Conservation (phyloP, 2,797 vertebrate species). For the Neosilurus hyrtlii region DNA sequence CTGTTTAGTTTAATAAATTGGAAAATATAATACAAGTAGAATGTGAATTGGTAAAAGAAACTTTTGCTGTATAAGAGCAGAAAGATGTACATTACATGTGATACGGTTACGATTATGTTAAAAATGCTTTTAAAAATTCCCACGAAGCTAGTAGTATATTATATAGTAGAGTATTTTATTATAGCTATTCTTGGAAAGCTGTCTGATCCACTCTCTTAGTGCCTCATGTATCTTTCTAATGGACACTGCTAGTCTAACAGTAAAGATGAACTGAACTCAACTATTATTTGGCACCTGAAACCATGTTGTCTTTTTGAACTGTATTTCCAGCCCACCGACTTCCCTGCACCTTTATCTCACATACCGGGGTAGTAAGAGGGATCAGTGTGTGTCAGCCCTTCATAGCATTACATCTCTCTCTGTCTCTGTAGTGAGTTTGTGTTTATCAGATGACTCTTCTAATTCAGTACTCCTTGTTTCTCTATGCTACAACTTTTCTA, state of each 20-base stretch:
- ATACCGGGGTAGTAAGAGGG: not conserved
- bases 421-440: not conserved
- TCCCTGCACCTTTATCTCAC: not conserved
- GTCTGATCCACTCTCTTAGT: too few species aligned
- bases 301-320: not conserved
- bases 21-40: not conserved
- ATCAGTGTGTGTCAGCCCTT: not conserved
- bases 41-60: not conserved
- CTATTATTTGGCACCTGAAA: not conserved
- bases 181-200: too few species aligned
- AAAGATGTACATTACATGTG: not conserved
- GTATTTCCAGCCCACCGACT: not conserved
- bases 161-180: too few species aligned
- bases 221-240: too few species aligned
- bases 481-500: conserved; percentile 6
- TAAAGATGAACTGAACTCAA: too few species aligned
- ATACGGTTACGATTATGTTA: not conserved
- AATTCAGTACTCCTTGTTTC: not conserved
- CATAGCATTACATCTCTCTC: not conserved
- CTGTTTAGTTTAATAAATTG: not conserved
- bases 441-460: conserved; percentile 14
- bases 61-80: not conserved
- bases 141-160: not conserved
- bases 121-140: not conserved
- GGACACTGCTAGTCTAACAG: too few species aligned